Conservation (phyloP, 1,140 invertebrate genomes). For the Bradynema listronoti region DNA sequence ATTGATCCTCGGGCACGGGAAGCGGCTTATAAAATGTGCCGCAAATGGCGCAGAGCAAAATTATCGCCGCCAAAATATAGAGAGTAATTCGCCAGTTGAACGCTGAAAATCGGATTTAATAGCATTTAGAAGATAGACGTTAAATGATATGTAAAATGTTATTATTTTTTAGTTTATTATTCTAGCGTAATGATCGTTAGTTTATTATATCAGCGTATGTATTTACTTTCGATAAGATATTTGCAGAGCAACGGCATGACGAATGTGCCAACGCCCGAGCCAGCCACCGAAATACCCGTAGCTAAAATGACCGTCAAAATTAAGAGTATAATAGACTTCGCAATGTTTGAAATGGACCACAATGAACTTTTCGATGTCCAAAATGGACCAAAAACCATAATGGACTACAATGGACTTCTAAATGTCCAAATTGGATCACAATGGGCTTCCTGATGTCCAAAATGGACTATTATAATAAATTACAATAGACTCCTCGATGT, state of each 20-base stretch:
- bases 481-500: conserved; percentile 15
- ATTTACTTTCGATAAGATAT: conserved; percentile 42
- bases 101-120: conserved; percentile 58
- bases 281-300: conserved; percentile 94
- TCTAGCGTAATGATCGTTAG: too few relatives aligned
- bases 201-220: neutral
- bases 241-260: conserved; percentile 81
- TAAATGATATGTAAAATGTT: too few relatives aligned
- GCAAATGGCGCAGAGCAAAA: conserved; percentile 83
- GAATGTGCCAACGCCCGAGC: conserved; percentile 86
- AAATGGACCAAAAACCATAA: too few relatives aligned
- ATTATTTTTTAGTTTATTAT: too few relatives aligned
- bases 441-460: too few relatives aligned
- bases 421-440: too few relatives aligned
- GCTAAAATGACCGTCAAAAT: conserved; percentile 62
- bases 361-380: too few relatives aligned
- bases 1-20: conserved; percentile 26
- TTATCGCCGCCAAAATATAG: conserved; percentile 79
- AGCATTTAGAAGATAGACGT: neutral
- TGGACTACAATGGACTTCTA: too few relatives aligned
- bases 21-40: conserved; percentile 83
- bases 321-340: conserved; percentile 15
- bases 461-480: conserved; percentile 18
- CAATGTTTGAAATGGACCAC: conserved; percentile 1
- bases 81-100: conserved; percentile 86